Evolutionary conservation across 2,888 invertebrate species (phyloP).

Genomic region (Aphelenchoides bicaudatus): DNA sequence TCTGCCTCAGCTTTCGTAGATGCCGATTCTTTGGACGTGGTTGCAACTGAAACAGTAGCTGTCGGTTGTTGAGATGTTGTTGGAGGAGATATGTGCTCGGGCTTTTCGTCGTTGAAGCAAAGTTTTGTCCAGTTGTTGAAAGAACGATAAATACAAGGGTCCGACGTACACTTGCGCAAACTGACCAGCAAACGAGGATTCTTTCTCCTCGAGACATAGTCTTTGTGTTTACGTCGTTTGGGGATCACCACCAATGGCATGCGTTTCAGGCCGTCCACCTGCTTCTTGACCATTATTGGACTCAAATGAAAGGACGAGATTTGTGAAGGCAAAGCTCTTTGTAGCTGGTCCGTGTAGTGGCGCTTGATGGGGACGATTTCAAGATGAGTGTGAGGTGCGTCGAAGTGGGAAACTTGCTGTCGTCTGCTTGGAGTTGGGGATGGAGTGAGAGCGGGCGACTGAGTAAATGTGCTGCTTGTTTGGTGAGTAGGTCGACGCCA

Average conservation of each 20-base stretch:
- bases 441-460: background rate
- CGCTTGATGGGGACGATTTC: too few relatives aligned
- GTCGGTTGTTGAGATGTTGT: background rate
- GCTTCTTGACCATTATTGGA: conserved; percentile 27
- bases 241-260: conserved; percentile 58
- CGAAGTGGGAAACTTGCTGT: background rate
- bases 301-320: background rate
- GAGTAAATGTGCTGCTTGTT: background rate
- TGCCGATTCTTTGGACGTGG: background rate
- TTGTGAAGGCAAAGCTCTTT: background rate
- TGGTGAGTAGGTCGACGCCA: conserved; percentile 2
- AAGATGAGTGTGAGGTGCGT: too few relatives aligned
- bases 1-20: background rate
- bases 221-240: conserved; percentile 55
- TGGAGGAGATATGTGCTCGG: background rate
- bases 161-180: conserved; percentile 49
- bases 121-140: conserved; percentile 51
- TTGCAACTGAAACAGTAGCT: background rate
- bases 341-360: conserved; percentile 5
- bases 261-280: conserved; percentile 38
- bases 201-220: conserved; percentile 53
- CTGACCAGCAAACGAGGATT: conserved; percentile 50
- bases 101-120: conserved; percentile 9
- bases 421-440: conserved; percentile 5
- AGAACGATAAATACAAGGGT: conserved; percentile 53